A percentile compares a stretch with the other conserved stretches of the same genome.
Conservation (phyloP, 2,113 vertebrate species). For the Anseranas semipalmata region DNA sequence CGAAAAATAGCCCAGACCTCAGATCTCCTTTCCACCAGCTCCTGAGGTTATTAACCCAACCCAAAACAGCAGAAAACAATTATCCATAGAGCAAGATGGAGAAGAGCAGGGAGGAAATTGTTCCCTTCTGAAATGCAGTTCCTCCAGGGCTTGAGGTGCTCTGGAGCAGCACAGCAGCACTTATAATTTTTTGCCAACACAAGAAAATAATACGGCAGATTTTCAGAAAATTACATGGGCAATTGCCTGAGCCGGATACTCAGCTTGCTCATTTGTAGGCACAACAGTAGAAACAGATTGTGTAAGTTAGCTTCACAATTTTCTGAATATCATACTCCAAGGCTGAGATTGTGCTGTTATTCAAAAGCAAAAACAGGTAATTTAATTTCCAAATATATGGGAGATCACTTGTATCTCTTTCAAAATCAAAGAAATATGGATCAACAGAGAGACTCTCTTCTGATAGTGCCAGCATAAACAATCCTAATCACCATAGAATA, state of each 20-base stretch:
- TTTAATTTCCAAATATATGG: not conserved
- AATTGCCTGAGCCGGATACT: slow-evolving; percentile 44
- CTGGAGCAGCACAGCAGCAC: not conserved
- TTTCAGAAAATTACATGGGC: slow-evolving; percentile 63
- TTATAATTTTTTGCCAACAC: not conserved
- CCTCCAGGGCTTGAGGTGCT: not conserved
- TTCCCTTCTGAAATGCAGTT: slow-evolving; percentile 26
- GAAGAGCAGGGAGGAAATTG: slow-evolving; percentile 36
- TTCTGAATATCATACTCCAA: not conserved
- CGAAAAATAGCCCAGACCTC: not conserved
- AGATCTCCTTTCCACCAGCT: not conserved
- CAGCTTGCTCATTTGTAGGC: slow-evolving; percentile 52
- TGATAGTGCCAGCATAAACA: slow-evolving; percentile 17
- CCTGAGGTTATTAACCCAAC: slow-evolving; percentile 32
- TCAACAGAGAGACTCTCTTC: not conserved
- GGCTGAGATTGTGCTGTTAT: not conserved
- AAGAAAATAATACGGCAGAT: slow-evolving; percentile 44
- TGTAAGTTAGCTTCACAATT: not conserved
- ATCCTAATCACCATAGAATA: not conserved
- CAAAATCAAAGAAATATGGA: slow-evolving; percentile 12
- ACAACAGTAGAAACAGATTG: slow-evolving; percentile 58
- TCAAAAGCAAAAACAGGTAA: slow-evolving; percentile 40
- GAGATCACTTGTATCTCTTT: slow-evolving; percentile 14
- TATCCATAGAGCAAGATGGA: slow-evolving; percentile 29
- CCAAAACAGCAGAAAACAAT: slow-evolving; percentile 62